phyloP scores from a whole-genome alignment of 2,888 invertebrate species.

The Sclerodermus sp. region DNA sequence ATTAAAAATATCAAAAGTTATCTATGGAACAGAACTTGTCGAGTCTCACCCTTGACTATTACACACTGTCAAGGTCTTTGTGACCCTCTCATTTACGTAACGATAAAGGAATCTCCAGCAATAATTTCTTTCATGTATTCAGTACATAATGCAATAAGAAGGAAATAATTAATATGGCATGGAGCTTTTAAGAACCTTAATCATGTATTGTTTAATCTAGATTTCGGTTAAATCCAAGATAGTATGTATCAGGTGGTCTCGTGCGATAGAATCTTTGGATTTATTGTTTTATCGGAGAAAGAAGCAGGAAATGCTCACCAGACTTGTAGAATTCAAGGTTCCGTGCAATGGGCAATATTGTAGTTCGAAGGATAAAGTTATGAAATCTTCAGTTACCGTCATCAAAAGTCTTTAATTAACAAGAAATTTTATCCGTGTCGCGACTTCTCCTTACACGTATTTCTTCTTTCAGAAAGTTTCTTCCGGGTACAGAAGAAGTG shows the following conservation, averaged over 20 bases:
- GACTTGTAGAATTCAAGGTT: constrained; percentile 18
- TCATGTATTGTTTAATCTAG: too few relatives aligned
- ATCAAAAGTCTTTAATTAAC: not conserved
- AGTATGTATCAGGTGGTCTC: too few relatives aligned
- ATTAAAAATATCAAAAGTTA: too few relatives aligned
- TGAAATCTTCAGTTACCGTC: not conserved
- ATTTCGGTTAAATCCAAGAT: too few relatives aligned
- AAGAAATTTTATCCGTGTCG: not conserved
- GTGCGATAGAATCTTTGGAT: too few relatives aligned
- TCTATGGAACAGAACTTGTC: too few relatives aligned
- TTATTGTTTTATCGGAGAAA: constrained; percentile 1
- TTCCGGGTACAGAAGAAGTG: not conserved
- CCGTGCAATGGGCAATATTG: constrained; percentile 14
- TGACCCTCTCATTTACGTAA: not conserved
- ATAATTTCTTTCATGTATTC: too few relatives aligned
- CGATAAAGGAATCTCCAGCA: not conserved
- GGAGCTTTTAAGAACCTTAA: too few relatives aligned
- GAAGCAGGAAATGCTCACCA: constrained; percentile 20
- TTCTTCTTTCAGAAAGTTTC: not conserved
- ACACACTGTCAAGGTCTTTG: not conserved
- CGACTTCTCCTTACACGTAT: not conserved
- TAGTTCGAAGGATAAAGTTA: constrained; percentile 21
- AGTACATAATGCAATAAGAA: too few relatives aligned
- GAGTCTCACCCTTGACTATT: too few relatives aligned
- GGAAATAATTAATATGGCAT: too few relatives aligned